Evolutionary conservation across 2,888 invertebrate genomes (phyloP), one percentile per base, ranked within the genome.

Genomic region (Parnassius apollo): DNA sequence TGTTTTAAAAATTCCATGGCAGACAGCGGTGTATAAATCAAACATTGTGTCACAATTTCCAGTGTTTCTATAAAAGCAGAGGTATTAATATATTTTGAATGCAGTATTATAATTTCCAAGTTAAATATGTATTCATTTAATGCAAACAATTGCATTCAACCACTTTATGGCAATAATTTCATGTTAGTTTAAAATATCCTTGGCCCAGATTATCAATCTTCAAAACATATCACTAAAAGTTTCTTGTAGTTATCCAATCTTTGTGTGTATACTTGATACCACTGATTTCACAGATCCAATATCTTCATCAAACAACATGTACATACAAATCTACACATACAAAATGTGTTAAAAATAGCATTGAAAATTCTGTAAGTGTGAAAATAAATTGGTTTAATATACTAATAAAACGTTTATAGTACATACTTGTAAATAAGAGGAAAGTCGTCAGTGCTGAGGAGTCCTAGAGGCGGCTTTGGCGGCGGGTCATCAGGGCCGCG

Each of bases 401-500:
- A 68, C 62, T 62, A 63, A 68, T 63, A 62, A 62, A 58, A 70
- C 59, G 67, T 42, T 57, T 61, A 55, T 58, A 63, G 67, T 82
- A 93, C 95, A 94, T 94, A 97, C 97, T 96, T 96, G 93, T 96
- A 97, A 71, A 95, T 93, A 58, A 95, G 93, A 12, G 97, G 96
- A 80, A 97, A 95, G 90, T 96, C 96, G 69, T 96, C 95, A 25
- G 94, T 93, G 91, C 94, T 95, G 82, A 98, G 96, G 65, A 97
- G 94, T 71, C 98, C 98, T 69, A 97, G 93, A 67, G 96, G 94
- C 67, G 95, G 94, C 83, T 94, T 94, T 74, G 94, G 94, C 70
- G 94, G 93, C 64, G 95, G 95, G 77, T 95, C 94, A 75, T 95
- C 94, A 35, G 95, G 93, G 67, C 93, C 93, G 76, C 95, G 93